These are phyloP conservation scores for Chironomus tentans DNA, from an alignment of 2,888 invertebrate genomes.

Conservation along the genomic window DNA sequence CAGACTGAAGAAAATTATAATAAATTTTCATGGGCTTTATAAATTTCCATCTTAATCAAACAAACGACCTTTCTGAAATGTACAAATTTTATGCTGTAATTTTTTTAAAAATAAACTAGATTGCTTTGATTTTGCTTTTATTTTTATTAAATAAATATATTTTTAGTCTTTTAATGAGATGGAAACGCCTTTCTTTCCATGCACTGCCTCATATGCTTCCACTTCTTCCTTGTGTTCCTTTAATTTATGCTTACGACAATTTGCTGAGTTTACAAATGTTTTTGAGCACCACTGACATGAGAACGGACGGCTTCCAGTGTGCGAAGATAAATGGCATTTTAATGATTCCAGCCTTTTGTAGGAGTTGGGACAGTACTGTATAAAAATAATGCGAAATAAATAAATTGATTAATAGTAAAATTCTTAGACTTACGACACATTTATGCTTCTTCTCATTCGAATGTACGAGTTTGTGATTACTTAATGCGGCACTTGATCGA, in stretches of 20 bases:
- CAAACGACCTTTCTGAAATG: neutral
- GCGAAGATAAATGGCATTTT: constrained; percentile 1
- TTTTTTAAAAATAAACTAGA: too few species aligned
- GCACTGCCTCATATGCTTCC: neutral
- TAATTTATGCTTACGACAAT: constrained; percentile 18
- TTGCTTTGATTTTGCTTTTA: too few species aligned
- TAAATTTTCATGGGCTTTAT: too few species aligned
- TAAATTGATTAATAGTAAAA: too few species aligned
- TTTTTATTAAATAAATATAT: neutral
- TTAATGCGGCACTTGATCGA: neutral
- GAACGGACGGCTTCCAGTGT: constrained; percentile 5
- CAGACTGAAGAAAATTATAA: too few species aligned
- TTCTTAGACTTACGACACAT: neutral
- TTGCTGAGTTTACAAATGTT: constrained; percentile 17
- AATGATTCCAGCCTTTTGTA: constrained; percentile 17
- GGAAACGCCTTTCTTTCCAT: constrained; percentile 16
- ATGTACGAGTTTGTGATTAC: constrained; percentile 14
- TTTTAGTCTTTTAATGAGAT: neutral
- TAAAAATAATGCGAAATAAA: too few species aligned
- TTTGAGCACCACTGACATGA: neutral
- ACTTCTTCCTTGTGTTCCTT: constrained; percentile 16
- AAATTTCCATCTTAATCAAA: constrained; percentile 58
- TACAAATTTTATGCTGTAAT: too few species aligned
- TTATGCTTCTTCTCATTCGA: constrained; percentile 14
- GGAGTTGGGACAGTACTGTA: neutral